These are phyloP conservation scores for Pomatostomus ruficeps DNA, from an alignment of 2,113 vertebrate species.

Conservation along the genomic window DNA sequence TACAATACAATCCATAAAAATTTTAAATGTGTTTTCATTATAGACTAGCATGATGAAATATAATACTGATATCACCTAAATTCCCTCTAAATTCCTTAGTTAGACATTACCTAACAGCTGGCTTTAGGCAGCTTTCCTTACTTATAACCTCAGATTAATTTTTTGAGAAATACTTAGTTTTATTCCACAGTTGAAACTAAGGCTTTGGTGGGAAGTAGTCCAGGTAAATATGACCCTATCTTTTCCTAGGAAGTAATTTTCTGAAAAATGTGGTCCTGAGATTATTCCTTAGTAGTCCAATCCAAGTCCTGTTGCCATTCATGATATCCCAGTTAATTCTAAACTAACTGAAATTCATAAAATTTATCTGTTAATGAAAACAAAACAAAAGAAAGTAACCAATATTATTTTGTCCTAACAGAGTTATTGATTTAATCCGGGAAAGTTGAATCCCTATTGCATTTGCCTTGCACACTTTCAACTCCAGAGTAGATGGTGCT, in stretches of 20 bases:
- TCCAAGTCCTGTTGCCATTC: neutral
- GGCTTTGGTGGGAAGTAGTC: neutral
- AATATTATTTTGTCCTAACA: neutral
- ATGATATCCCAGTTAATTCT: neutral
- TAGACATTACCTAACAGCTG: neutral
- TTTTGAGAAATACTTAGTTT: neutral
- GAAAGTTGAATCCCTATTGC: neutral
- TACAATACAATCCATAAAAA: neutral
- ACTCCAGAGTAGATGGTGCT: neutral
- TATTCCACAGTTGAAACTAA: neutral
- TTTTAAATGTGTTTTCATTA: neutral
- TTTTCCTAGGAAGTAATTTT: neutral
- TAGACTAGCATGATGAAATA: neutral
- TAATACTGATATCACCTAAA: neutral
- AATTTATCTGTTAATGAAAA: neutral
- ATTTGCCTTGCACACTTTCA: neutral
- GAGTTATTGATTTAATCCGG: neutral
- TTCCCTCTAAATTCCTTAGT: neutral
- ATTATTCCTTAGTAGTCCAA: neutral
- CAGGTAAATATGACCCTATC: neutral
- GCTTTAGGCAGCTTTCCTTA: neutral
- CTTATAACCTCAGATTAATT: neutral
- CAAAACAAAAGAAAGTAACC: neutral
- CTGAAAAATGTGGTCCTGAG: neutral
- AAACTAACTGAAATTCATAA: neutral